Evolutionary conservation across 2,113 vertebrate species (phyloP).

Genomic region (Mesocricetus auratus): DNA sequence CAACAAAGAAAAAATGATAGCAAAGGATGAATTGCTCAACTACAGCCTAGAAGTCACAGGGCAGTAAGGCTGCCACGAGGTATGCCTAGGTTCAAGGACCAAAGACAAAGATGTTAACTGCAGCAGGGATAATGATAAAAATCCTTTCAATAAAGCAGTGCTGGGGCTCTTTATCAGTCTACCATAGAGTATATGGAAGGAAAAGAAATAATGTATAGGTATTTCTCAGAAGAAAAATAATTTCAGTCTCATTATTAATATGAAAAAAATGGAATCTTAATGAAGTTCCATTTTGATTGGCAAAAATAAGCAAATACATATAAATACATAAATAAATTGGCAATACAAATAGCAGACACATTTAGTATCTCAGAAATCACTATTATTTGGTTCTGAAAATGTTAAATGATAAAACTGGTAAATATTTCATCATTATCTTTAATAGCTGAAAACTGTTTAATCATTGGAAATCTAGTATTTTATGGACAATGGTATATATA

Average conservation of each 20-base stretch:
- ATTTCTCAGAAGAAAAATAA: not conserved
- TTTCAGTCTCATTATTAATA: not conserved
- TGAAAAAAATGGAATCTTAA: not conserved
- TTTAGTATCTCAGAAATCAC: not conserved
- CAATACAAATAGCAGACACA: not conserved
- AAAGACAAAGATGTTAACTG: not conserved
- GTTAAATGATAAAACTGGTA: not conserved
- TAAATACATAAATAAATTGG: not conserved
- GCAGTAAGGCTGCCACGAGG: accelerated
- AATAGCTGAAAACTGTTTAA: not conserved
- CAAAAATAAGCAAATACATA: not conserved
- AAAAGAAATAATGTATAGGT: not conserved
- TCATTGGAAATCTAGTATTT: not conserved
- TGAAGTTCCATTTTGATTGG: not conserved
- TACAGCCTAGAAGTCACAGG: not conserved
- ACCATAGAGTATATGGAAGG: not conserved
- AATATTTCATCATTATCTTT: not conserved
- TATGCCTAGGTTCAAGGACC: not conserved
- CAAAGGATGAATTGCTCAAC: not conserved
- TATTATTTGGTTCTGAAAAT: not conserved
- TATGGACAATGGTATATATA: accelerated
- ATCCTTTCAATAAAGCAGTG: not conserved
- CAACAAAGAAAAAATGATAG: not conserved
- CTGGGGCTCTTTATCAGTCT: not conserved
- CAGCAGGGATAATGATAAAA: not conserved